A percentile compares a stretch with the other conserved stretches of the same genome.
These are phyloP conservation scores for Agelastica alni DNA, from an alignment of 2,888 invertebrate genomes.

Conservation along the genomic window DNA sequence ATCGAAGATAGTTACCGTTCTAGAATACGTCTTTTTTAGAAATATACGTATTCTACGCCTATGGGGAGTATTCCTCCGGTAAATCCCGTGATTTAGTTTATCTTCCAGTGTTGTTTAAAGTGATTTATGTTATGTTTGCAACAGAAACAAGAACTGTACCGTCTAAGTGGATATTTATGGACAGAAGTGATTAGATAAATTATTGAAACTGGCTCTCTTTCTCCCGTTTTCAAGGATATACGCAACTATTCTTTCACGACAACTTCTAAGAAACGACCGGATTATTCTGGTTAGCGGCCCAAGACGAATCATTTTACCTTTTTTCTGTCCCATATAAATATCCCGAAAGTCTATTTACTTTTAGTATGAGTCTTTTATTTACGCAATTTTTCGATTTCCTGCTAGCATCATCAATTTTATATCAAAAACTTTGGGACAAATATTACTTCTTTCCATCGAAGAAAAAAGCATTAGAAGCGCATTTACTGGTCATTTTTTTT, in stretches of 20 bases:
- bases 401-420: no score
- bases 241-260: conserved; percentile 4
- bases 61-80: conserved; percentile 32
- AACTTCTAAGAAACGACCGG: background rate
- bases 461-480: no score
- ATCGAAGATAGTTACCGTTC: background rate
- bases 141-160: conserved; percentile 59
- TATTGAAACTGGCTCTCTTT: conserved; percentile 25
- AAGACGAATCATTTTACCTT: background rate
- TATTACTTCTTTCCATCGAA: no score
- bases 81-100: conserved; percentile 33
- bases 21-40: conserved; percentile 2
- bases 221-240: conserved; percentile 12
- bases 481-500: no score
- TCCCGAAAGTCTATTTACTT: no score
- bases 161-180: conserved; percentile 31
- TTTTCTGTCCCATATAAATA: no score
- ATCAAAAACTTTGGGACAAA: no score
- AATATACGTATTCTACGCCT: conserved; percentile 13
- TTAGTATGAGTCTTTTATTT: no score
- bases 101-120: conserved; percentile 72
- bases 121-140: conserved; percentile 84
- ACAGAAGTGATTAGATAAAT: conserved; percentile 29
- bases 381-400: no score
- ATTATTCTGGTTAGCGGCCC: conserved; percentile 1